Evolutionary conservation across 2,113 vertebrate species (phyloP).

Genomic region (Xyliphius kryptos): DNA sequence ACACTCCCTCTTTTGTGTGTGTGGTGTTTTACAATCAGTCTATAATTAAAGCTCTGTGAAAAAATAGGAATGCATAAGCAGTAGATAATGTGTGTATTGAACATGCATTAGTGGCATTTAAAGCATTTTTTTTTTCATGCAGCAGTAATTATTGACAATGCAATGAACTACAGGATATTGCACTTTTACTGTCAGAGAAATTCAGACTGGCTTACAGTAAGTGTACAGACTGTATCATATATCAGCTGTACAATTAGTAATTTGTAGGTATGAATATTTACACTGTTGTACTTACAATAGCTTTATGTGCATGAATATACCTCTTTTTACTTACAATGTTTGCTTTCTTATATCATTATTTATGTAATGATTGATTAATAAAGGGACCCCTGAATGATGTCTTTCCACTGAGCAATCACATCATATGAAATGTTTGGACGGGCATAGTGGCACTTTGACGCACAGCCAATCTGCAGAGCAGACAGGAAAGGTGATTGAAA

Average conservation of each 20-base stretch:
- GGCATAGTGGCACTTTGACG: constrained; percentile 45
- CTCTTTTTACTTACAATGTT: neutral
- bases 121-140: constrained; percentile 3
- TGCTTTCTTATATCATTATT: constrained; percentile 25
- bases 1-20: constrained; percentile 1
- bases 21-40: neutral
- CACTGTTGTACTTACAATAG: no score
- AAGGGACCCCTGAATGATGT: constrained; percentile 44
- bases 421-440: constrained; percentile 50
- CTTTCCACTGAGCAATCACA: constrained; percentile 36
- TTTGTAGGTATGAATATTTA: neutral
- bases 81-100: constrained; percentile 7
- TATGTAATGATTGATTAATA: constrained; percentile 53
- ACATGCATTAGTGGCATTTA: constrained; percentile 12
- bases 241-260: neutral
- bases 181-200: constrained; percentile 15
- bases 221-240: constrained; percentile 1
- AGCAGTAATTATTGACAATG: constrained; percentile 29
- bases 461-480: constrained; percentile 47
- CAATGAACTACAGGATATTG: constrained; percentile 26
- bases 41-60: constrained; percentile 7
- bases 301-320: neutral
- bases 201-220: neutral
- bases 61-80: neutral
- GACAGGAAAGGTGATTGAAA: constrained; percentile 63